A percentile compares a stretch with the other conserved stretches of the same genome.
phyloP scores from a whole-genome alignment of 2,888 invertebrate genomes.

The Melanchra persicariae region DNA sequence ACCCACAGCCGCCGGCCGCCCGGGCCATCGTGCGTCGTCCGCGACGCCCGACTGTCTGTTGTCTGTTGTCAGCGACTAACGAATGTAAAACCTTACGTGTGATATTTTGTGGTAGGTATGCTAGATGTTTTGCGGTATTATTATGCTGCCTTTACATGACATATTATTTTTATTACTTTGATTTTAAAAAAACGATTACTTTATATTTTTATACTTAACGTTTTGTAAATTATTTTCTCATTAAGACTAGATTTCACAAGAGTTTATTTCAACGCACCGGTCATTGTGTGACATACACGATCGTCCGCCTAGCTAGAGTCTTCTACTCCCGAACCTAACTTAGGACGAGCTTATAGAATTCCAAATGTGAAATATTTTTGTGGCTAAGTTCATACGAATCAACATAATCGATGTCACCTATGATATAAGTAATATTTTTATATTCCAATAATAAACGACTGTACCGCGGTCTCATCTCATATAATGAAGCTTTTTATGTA shows the following conservation, averaged over 20 bases:
- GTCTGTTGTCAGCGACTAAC: conserved; percentile 68
- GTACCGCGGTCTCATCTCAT: conserved; percentile 76
- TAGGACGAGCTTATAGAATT: conserved; percentile 75
- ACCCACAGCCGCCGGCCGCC: conserved; percentile 68
- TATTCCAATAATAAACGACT: conserved; percentile 80
- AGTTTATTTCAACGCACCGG: conserved; percentile 77
- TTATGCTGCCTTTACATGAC: conserved; percentile 83
- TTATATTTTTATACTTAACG: conserved; percentile 89
- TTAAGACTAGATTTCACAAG: conserved; percentile 79
- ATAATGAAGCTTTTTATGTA: conserved; percentile 81
- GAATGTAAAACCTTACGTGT: conserved; percentile 83
- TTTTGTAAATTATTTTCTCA: conserved; percentile 88
- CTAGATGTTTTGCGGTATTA: conserved; percentile 84
- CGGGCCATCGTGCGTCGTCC: conserved; percentile 65
- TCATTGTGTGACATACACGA: conserved; percentile 74
- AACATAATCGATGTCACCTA: conserved; percentile 76
- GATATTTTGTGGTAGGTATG: conserved; percentile 87
- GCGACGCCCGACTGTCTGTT: conserved; percentile 56
- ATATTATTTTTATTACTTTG: conserved; percentile 78
- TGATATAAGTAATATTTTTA: conserved; percentile 86
- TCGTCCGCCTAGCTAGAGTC: conserved; percentile 63
- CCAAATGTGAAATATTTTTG: conserved; percentile 77
- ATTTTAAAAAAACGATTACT: conserved; percentile 80
- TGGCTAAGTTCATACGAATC: conserved; percentile 72
- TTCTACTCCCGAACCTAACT: conserved; percentile 54